Evolutionary conservation across 2,797 vertebrate species (phyloP).

Genomic region (Sebastes diploproa): DNA sequence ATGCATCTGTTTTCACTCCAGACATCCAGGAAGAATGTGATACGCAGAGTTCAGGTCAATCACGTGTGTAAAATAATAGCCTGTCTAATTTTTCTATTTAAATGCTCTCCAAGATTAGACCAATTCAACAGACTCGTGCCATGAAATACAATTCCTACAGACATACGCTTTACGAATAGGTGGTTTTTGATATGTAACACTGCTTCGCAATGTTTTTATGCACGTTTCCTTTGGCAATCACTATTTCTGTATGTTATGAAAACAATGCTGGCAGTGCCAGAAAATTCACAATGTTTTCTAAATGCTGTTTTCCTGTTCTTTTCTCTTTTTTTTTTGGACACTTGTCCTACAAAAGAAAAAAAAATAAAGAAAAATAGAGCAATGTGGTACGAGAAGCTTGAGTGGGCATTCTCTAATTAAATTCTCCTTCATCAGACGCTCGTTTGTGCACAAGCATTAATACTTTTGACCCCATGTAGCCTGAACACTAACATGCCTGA

Average conservation of each 20-base stretch:
- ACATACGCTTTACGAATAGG: slow-evolving; percentile 14
- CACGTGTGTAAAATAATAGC: slow-evolving; percentile 21
- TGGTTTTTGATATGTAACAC: slow-evolving; percentile 29
- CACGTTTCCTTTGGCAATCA: slow-evolving; percentile 20
- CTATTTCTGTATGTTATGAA: slow-evolving; percentile 20
- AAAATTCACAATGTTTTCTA: slow-evolving; percentile 27
- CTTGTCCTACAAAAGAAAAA: slow-evolving; percentile 29
- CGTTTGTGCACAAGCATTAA: slow-evolving; percentile 81
- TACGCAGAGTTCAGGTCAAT: slow-evolving; percentile 8
- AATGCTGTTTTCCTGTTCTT: neutral
- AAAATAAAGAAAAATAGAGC: slow-evolving; percentile 45
- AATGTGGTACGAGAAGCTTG: slow-evolving; percentile 58
- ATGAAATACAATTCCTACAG: slow-evolving; percentile 27
- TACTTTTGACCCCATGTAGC: slow-evolving; percentile 82
- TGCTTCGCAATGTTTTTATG: slow-evolving; percentile 26
- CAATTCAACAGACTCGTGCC: neutral
- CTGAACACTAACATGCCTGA: slow-evolving; percentile 76
- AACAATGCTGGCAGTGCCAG: slow-evolving; percentile 24
- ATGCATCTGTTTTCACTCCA: slow-evolving; percentile 20
- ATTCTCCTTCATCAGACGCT: slow-evolving; percentile 80
- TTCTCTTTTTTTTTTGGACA: neutral
- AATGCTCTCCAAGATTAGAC: neutral
- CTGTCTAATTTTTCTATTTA: slow-evolving; percentile 16
- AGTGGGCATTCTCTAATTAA: slow-evolving; percentile 80
- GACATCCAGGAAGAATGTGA: neutral